phyloP scores from a whole-genome alignment of 2,888 invertebrate species.

The Polyploca ridens region DNA sequence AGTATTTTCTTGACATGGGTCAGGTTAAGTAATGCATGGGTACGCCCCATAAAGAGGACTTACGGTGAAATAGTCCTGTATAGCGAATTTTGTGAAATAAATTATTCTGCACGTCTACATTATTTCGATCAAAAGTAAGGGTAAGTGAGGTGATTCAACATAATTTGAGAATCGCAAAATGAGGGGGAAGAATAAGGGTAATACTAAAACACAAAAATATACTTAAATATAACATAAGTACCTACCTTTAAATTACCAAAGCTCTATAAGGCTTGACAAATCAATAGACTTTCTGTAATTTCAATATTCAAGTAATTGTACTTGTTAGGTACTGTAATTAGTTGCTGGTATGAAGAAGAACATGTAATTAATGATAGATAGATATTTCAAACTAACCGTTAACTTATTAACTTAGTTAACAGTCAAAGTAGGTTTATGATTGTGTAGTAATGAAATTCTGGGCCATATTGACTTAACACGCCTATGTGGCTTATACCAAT shows the following conservation, averaged over 20 bases:
- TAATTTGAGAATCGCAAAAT: neutral
- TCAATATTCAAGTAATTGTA: too few relatives aligned
- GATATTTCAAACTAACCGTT: neutral
- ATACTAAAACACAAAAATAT: neutral
- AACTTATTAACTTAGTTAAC: neutral
- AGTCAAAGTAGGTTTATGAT: constrained; percentile 11
- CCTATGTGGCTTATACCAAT: neutral
- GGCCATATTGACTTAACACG: constrained; percentile 2
- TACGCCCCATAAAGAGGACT: constrained; percentile 12
- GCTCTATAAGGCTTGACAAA: neutral
- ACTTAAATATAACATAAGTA: too few relatives aligned
- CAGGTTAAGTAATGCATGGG: constrained; percentile 19
- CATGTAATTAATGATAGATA: neutral
- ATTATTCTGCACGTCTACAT: neutral
- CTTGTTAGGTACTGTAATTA: neutral
- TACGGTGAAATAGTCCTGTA: constrained; percentile 6
- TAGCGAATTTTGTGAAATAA: constrained; percentile 9
- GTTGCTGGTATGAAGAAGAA: too few relatives aligned
- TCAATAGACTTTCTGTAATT: neutral
- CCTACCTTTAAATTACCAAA: neutral
- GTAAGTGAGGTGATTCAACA: neutral
- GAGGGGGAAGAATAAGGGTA: neutral
- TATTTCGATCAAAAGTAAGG: neutral
- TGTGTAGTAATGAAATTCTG: constrained; percentile 9
- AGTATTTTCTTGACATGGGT: constrained; percentile 27